Conservation (phyloP, 2,797 vertebrate species). For the Tapirus indicus region DNA sequence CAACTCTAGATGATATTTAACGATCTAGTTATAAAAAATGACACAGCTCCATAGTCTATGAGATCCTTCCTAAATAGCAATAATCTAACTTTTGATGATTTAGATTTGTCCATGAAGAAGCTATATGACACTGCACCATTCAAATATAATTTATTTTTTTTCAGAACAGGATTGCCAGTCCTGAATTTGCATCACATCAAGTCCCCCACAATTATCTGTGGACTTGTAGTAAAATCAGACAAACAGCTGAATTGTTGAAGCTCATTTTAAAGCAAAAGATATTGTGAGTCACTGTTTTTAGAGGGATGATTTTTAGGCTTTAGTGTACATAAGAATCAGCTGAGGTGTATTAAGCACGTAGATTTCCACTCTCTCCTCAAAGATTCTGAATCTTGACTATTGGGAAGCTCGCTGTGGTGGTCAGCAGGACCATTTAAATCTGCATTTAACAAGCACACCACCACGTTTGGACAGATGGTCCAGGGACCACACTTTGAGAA, state of each 20-base stretch:
- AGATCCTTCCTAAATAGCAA: constrained; percentile 1
- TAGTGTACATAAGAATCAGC: not conserved
- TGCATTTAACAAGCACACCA: not conserved
- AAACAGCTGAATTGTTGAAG: not conserved
- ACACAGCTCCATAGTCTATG: not conserved
- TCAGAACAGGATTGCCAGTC: not conserved
- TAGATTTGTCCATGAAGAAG: constrained; percentile 30
- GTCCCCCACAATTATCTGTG: not conserved
- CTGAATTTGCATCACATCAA: not conserved
- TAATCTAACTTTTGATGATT: constrained; percentile 5
- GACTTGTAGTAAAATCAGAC: not conserved
- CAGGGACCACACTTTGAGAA: constrained; percentile 29
- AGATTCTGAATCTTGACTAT: not conserved
- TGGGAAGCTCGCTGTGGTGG: not conserved
- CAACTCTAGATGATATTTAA: constrained; percentile 41
- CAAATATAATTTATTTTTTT: constrained; percentile 27
- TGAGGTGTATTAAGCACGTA: not conserved
- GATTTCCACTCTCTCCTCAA: not conserved
- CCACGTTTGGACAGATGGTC: not conserved
- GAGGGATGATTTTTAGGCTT: not conserved
- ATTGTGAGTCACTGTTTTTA: not conserved
- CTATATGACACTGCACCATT: not conserved
- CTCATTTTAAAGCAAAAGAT: not conserved
- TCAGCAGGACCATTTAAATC: not conserved
- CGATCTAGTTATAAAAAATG: constrained; percentile 20